Percentiles rank a stretch among this genome's conserved stretches.
These are phyloP conservation scores for Mohoua ochrocephala DNA, from an alignment of 2,113 vertebrate genomes.

Conservation along the genomic window DNA sequence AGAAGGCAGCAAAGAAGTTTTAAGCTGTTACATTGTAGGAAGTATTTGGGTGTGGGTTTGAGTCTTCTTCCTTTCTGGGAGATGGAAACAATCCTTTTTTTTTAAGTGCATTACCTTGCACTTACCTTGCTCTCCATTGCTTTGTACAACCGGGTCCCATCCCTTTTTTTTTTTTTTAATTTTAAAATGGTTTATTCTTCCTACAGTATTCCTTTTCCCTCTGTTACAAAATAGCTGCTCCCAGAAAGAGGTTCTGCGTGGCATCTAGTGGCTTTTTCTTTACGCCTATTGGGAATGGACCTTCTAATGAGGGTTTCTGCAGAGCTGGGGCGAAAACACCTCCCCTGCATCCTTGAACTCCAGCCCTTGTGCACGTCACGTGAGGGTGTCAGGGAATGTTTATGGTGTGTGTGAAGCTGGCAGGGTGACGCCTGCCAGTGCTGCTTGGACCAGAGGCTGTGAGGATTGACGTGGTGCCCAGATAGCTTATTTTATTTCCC, in stretches of 20 bases:
- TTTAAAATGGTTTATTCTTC: background rate
- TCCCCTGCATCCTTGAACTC: background rate
- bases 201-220: background rate
- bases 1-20: background rate
- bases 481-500: background rate
- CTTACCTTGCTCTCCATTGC: background rate
- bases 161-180: background rate
- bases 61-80: background rate
- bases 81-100: background rate
- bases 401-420: background rate
- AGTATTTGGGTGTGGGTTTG: background rate
- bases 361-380: background rate
- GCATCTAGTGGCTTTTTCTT: background rate
- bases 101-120: background rate
- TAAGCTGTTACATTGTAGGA: background rate
- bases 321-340: fast-evolving
- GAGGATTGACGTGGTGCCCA: background rate
- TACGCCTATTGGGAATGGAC: fast-evolving
- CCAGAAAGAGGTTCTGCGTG: background rate
- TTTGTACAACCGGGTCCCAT: background rate
- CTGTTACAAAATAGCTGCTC: background rate
- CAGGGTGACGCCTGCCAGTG: background rate
- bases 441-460: background rate
- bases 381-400: fast-evolving
- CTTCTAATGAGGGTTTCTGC: background rate